Base-by-base conservation (phyloP, 2,113 vertebrate genomes). In the Rhizomys pruinosus region DNA sequence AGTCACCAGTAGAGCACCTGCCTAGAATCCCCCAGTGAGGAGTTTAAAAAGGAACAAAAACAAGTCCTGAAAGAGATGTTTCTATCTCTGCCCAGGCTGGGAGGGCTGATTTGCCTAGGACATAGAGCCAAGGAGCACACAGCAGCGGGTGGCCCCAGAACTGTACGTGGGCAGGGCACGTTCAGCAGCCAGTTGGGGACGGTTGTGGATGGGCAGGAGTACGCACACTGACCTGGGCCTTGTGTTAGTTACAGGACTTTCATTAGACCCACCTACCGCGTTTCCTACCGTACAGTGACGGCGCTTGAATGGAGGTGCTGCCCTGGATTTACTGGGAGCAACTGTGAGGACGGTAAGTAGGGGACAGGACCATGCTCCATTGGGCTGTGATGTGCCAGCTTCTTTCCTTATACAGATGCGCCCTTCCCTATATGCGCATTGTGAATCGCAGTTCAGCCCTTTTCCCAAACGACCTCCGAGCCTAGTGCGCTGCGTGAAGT, bases 241-340 rank as follows among this genome's bases (percentile, higher is more conserved):
- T 98, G 97, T 98, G 98, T 97, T 98, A 99, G 99, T 98, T 99
- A 99, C 99, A 99, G 99, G 98, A 99, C 99, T 69, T 95, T 99
- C 92, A 97, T 99, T 97, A 98, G 99, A 93, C 99, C 99, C 8
- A 98, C 98, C 0, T 99, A 99, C 98, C 99, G 98, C 96, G 98
- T 99, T 82, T 98, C 99, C 71, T 99, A 99, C 97, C 98, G 99
- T 94, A 99, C 99, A 1, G 98, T 99, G 96, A 99, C 99, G 0
- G 98, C 98, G 0, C 98, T 99, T 97, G 99, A 99, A 97, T 99
- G 99, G 99, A 98, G 98, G 73, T 99, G 99, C 98, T 99, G 99
- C 79, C 99, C 99, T 32, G 99, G 99, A 42, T 99, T 99, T 94
- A 98, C 98, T 0, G 99, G 99, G 96, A 98, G 98, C 93, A 98